A percentile compares a stretch with the other conserved stretches of the same genome.
Evolutionary conservation across 2,888 invertebrate species (phyloP).

Genomic region (Platynereis dumerilii): DNA sequence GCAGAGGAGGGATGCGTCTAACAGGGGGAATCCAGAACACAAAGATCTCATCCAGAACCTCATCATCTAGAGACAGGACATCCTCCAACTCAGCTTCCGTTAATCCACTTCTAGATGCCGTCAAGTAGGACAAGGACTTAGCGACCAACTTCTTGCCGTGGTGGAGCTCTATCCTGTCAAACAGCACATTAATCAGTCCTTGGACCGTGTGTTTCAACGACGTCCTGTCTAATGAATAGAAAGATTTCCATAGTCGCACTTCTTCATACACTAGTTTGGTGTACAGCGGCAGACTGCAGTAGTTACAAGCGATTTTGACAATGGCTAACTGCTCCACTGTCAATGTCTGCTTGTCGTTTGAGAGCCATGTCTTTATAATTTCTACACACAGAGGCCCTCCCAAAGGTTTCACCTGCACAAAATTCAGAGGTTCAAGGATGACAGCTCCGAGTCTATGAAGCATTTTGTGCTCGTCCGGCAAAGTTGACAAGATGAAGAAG

Average conservation of each 20-base stretch:
- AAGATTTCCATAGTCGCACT: constrained; percentile 34
- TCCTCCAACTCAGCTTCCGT: constrained; percentile 37
- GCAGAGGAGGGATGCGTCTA: constrained; percentile 40
- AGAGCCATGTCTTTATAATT: constrained; percentile 19
- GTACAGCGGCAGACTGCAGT: constrained; percentile 36
- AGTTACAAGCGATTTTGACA: constrained; percentile 27
- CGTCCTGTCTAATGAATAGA: constrained; percentile 30
- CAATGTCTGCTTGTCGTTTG: constrained; percentile 8
- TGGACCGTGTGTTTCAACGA: constrained; percentile 21
- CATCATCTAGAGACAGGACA: constrained; percentile 38
- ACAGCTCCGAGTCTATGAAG: constrained; percentile 5
- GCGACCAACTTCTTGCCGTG: constrained; percentile 31
- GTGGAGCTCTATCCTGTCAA: constrained; percentile 29
- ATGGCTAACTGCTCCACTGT: constrained; percentile 14
- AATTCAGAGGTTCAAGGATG: constrained; percentile 12
- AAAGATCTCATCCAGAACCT: constrained; percentile 33
- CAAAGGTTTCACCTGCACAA: constrained; percentile 19
- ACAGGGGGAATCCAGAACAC: constrained; percentile 44
- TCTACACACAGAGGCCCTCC: constrained; percentile 15
- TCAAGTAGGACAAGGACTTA: constrained; percentile 34
- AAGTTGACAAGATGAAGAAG: constrained; percentile 49
- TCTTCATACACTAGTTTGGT: constrained; percentile 35
- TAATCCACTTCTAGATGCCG: constrained; percentile 36
- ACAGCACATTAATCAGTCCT: constrained; percentile 28
- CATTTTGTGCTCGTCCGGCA: constrained; percentile 65